Base-by-base conservation (phyloP, 1,140 invertebrate genomes). In the Penaeus japonicus region DNA sequence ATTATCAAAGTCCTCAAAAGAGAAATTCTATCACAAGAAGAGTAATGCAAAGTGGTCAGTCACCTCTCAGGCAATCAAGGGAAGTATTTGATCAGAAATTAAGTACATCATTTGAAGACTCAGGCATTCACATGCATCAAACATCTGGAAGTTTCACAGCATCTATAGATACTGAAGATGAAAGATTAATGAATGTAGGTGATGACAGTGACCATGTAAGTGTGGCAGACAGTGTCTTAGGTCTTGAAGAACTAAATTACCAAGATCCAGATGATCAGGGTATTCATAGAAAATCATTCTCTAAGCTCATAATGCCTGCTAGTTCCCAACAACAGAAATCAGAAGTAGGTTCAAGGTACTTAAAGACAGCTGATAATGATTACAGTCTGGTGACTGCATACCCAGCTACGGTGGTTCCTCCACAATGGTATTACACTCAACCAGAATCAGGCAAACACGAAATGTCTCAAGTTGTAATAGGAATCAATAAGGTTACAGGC, bases 201-300 rank as follows among this genome's bases (percentile, higher is more conserved):
- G n/a, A 77, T 75, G 80, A 59, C 22, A 83, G 70, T 39, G 59
- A 59, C 53, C 24, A 30, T 75, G 53, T 83, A 35, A 75, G 84
- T 73, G 47, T 88, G 35, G 62, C 86, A 30, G 79, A 88, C 65
- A 75, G 80, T 83, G 79, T 73, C 0, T 73, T 88, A 39, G 62
- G 79, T 54, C 80, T 81, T 20, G 80, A 88, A 47, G 80, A 87
- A 27, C 47, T 47, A 47, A 47, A 47, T 47, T 47, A 47, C 47
- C 47, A 47, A 47, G 47, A 47, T 47, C 7, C 47, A 15, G 47
- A 47, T 47, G 47, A 47, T 47, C 47, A 47, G 47, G 47, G 24
- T 54, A 87, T 27, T 47, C 20, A 70, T 54, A 83, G 35, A 30
- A 55, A 83, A 22, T 57, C 77, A 15, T 47, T 47, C 47, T 47